phyloP scores from a whole-genome alignment of 2,888 invertebrate species.

The Syrista parreyssii region DNA sequence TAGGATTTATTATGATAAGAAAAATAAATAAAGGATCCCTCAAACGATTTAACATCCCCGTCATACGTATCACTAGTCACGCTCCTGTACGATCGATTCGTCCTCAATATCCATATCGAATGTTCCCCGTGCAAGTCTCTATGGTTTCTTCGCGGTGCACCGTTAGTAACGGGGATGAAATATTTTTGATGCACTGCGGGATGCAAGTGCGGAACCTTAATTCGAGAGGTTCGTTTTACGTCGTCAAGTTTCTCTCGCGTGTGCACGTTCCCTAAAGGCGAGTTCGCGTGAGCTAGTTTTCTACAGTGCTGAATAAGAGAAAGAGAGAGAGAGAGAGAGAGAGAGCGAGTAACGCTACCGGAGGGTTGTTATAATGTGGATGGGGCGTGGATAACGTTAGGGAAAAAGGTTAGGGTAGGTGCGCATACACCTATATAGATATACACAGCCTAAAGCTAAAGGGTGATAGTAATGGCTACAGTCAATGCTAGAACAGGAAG shows the following conservation, averaged over 20 bases:
- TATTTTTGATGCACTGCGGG: not conserved
- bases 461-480: not conserved
- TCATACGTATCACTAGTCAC: not conserved
- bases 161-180: not conserved
- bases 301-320: not conserved
- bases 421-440: too few species aligned
- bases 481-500: not conserved
- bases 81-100: not conserved
- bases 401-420: not conserved
- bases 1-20: not conserved
- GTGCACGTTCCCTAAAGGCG: slow-evolving; percentile 18
- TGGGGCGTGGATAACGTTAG: slow-evolving; percentile 20
- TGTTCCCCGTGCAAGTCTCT: not conserved
- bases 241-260: not conserved
- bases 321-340: not conserved
- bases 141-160: not conserved
- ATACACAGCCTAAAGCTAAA: too few species aligned
- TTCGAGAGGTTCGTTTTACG: not conserved
- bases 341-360: slow-evolving; percentile 1
- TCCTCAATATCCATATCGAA: not conserved
- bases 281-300: slow-evolving; percentile 9
- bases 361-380: slow-evolving; percentile 20
- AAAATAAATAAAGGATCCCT: not conserved
- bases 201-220: not conserved
- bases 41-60: not conserved